These are phyloP conservation scores for Tachina grossa DNA, from an alignment of 2,888 invertebrate species.

Conservation along the genomic window DNA sequence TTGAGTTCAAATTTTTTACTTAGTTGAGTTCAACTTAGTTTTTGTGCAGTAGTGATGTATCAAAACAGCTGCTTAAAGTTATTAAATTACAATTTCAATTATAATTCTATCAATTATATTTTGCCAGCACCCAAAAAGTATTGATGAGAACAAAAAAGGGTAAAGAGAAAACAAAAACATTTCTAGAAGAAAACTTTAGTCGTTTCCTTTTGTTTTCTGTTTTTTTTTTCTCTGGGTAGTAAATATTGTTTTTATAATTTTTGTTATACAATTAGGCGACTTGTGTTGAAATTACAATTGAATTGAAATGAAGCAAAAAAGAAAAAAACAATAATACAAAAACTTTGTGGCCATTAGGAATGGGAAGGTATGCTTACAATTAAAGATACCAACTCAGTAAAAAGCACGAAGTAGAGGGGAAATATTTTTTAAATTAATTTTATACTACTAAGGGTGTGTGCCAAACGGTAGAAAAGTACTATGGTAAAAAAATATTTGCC, in stretches of 20 bases:
- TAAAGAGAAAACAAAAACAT: background rate
- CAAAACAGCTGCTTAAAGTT: conserved; percentile 66
- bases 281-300: conserved; percentile 40
- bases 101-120: conserved; percentile 70
- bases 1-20: conserved; percentile 42
- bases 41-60: conserved; percentile 16
- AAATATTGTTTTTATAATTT: background rate
- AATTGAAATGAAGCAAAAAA: background rate
- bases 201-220: conserved; percentile 6
- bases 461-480: no score
- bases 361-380: background rate
- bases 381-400: background rate
- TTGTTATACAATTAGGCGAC: conserved; percentile 46
- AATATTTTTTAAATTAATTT: no score
- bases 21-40: conserved; percentile 13
- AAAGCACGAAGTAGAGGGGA: background rate
- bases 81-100: conserved; percentile 72
- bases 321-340: background rate
- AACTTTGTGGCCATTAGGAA: background rate
- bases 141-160: conserved; percentile 37
- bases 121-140: conserved; percentile 35
- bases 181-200: conserved; percentile 23
- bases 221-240: background rate
- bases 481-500: no score
- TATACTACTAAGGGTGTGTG: no score